Percentiles rank a stretch among this genome's conserved stretches.
Conservation (phyloP, 2,113 vertebrate genomes). For the Nesogale talazaci region DNA sequence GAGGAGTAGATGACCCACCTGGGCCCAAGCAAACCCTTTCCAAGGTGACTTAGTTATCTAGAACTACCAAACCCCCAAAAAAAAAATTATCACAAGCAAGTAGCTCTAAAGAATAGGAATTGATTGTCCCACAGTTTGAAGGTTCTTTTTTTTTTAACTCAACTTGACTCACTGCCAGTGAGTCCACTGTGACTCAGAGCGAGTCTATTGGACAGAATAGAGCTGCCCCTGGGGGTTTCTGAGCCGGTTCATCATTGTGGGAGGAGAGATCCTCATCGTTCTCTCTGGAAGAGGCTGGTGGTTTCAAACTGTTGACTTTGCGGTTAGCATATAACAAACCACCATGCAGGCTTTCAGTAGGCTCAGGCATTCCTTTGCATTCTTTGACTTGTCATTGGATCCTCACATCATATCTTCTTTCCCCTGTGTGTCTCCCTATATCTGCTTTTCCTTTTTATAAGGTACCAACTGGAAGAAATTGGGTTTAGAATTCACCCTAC, state of each 20-base stretch:
- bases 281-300: no score
- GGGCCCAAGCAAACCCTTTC: not conserved
- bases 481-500: not conserved
- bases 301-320: no score
- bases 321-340: not conserved
- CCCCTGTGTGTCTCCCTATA: not conserved
- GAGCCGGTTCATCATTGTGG: no score
- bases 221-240: no score
- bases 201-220: no score
- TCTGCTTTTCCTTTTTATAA: not conserved
- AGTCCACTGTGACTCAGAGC: no score
- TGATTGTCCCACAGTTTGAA: not conserved
- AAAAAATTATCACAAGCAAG: not conserved
- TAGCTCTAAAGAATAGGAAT: not conserved
- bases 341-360: not conserved
- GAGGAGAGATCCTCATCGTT: no score
- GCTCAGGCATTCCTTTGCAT: not conserved
- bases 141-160: no score
- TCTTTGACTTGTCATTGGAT: not conserved
- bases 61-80: no score
- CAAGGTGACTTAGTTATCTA: not conserved
- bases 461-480: not conserved
- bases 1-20: not conserved
- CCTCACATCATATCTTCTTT: not conserved
- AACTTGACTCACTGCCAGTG: no score